A percentile compares a stretch with the other conserved stretches of the same genome.
These are phyloP conservation scores for Hydrozoanthus tunicans DNA, from an alignment of 64 coral and sea anemone species.

Conservation along the genomic window DNA sequence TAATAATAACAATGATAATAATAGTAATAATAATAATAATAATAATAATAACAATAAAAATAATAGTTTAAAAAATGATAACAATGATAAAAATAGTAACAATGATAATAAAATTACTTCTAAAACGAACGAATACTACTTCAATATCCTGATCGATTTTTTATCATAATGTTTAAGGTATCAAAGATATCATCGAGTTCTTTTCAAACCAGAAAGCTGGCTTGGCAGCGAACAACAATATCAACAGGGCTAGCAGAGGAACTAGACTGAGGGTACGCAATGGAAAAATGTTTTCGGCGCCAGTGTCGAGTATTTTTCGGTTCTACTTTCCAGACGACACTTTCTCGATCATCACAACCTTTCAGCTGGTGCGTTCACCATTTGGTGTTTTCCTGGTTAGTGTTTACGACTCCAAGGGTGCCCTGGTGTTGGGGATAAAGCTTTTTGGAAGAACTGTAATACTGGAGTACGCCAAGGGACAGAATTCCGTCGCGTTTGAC, in stretches of 20 bases:
- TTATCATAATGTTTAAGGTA: conserved; percentile 15
- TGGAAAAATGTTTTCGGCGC: conserved; percentile 22
- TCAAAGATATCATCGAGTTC: conserved; percentile 31
- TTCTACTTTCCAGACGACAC: conserved; percentile 70
- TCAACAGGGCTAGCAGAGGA: conserved; percentile 3
- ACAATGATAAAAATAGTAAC: too few relatives aligned
- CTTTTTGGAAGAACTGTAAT: conserved; percentile 54
- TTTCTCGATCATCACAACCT: conserved; percentile 76
- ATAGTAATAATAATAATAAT: too few relatives aligned
- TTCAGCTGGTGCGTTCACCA: conserved; percentile 48
- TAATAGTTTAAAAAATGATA: too few relatives aligned
- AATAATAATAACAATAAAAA: too few relatives aligned
- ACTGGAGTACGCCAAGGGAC: conserved; percentile 71
- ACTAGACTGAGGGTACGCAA: conserved; percentile 42
- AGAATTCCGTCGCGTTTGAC: conserved; percentile 52
- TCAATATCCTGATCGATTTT: background rate
- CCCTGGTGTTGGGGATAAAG: conserved; percentile 63
- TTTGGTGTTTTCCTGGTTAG: conserved; percentile 71
- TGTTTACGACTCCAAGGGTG: conserved; percentile 51
- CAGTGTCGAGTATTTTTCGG: conserved; percentile 62
- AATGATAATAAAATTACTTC: too few relatives aligned
- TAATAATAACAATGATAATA: too few relatives aligned
- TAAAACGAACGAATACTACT: too few relatives aligned
- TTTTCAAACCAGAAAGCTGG: conserved; percentile 7
- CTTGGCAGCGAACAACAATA: conserved; percentile 28